A percentile compares a stretch with the other conserved stretches of the same genome.
These are phyloP conservation scores for Gulo gulo DNA, from an alignment of 2,113 vertebrate genomes.

Conservation along the genomic window DNA sequence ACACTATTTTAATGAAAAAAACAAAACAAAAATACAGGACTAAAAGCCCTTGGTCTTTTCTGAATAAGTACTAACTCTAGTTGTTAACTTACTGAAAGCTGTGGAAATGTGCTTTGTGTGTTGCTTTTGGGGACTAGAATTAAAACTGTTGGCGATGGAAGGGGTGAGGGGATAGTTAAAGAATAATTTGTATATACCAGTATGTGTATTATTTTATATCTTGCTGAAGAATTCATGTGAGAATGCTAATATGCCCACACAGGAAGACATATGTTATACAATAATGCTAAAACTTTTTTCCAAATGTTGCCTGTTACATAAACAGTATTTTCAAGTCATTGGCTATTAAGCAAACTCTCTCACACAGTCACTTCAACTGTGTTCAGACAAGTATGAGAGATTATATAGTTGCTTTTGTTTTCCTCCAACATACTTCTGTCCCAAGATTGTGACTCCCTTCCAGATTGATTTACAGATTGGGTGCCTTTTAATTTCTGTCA, in stretches of 20 bases:
- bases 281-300: not conserved
- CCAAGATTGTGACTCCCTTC: not conserved
- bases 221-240: not conserved
- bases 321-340: not conserved
- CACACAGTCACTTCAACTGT: not conserved
- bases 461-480: not conserved
- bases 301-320: not conserved
- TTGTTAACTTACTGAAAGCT: not conserved
- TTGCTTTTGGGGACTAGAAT: not conserved
- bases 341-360: not conserved
- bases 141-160: not conserved
- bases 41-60: not conserved
- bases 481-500: not conserved
- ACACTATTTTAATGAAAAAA: slow-evolving; percentile 9
- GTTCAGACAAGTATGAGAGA: not conserved
- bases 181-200: not conserved
- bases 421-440: not conserved
- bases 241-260: not conserved
- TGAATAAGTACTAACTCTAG: not conserved
- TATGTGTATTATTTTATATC: not conserved
- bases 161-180: not conserved
- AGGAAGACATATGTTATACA: not conserved
- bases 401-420: not conserved
- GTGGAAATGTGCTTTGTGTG: not conserved
- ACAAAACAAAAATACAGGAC: not conserved